Evolutionary conservation across 2,888 invertebrate species (phyloP).

Genomic region (Mesorhabditis belari): DNA sequence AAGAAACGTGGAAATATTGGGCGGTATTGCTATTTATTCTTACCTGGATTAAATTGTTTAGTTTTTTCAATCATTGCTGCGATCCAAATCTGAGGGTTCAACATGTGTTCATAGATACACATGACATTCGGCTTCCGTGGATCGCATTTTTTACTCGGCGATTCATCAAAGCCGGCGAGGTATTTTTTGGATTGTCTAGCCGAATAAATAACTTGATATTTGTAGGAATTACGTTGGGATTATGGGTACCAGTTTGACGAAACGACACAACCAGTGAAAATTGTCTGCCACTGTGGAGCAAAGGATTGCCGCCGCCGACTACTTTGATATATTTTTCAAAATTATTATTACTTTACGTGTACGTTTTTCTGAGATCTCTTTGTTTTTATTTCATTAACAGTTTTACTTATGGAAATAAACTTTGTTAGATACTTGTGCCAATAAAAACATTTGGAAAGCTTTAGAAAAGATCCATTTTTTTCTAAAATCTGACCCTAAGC

Average conservation of each 20-base stretch:
- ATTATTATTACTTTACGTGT: too few species aligned
- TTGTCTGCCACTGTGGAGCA: slow-evolving; percentile 53
- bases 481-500: too few species aligned
- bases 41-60: slow-evolving; percentile 10
- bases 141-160: slow-evolving; percentile 57
- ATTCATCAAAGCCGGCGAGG: slow-evolving; percentile 69
- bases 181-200: neutral
- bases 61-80: slow-evolving; percentile 67
- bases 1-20: slow-evolving; percentile 93
- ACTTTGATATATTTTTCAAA: slow-evolving; percentile 54
- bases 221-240: slow-evolving; percentile 87
- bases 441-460: too few species aligned
- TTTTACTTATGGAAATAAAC: too few species aligned
- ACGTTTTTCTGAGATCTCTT: too few species aligned
- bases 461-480: too few species aligned
- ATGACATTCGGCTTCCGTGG: slow-evolving; percentile 71
- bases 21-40: slow-evolving; percentile 56
- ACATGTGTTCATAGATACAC: slow-evolving; percentile 96
- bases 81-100: slow-evolving; percentile 90
- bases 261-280: neutral
- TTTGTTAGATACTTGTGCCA: too few species aligned
- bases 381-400: too few species aligned
- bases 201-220: neutral
- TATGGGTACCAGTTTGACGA: slow-evolving; percentile 77
- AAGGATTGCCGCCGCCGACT: slow-evolving; percentile 78